A percentile compares a stretch with the other conserved stretches of the same genome.
phyloP scores from a whole-genome alignment of 2,797 vertebrate species.

The Semaprochilodus insignis region DNA sequence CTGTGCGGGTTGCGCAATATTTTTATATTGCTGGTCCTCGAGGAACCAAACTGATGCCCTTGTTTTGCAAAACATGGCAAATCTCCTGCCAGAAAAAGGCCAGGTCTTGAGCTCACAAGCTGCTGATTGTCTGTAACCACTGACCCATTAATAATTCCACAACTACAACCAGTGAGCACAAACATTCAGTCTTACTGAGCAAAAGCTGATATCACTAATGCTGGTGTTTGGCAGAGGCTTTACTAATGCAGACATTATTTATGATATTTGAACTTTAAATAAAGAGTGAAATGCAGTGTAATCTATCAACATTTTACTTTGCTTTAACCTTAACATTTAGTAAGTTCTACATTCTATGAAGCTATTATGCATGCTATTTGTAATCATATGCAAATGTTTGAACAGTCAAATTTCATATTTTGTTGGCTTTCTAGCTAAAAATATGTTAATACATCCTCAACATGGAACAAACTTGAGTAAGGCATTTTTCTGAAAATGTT shows the following conservation, averaged over 20 bases:
- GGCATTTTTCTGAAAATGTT: no score
- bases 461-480: no score
- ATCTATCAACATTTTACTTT: neutral
- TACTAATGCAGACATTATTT: constrained; percentile 6
- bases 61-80: constrained; percentile 32
- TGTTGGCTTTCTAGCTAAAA: no score
- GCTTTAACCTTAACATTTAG: no score
- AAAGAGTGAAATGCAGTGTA: neutral
- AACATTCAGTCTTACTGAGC: constrained; percentile 15
- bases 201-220: constrained; percentile 12
- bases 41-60: constrained; percentile 27
- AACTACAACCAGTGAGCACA: constrained; percentile 31
- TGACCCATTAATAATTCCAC: constrained; percentile 49
- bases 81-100: constrained; percentile 28
- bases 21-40: constrained; percentile 34
- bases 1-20: constrained; percentile 38
- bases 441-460: no score
- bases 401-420: no score
- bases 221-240: neutral
- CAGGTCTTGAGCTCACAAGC: constrained; percentile 33
- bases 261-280: neutral
- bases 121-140: constrained; percentile 49
- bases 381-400: no score
- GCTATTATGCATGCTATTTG: no score
- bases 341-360: no score